Conservation (phyloP, 2,113 vertebrate species). For the Megaceryle torquata region DNA sequence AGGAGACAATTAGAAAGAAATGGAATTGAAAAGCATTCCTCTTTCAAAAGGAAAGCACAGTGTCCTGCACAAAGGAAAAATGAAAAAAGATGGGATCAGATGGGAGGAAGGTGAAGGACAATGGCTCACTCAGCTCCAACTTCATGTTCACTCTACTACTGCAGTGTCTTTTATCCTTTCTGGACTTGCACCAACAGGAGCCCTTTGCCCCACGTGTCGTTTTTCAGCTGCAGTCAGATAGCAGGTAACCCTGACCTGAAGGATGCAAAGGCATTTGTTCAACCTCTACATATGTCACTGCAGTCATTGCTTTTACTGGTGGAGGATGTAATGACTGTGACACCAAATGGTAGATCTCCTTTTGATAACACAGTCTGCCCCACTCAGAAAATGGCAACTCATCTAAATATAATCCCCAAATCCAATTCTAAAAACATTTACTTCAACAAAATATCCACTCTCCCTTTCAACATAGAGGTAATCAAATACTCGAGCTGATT, state of each 20-base stretch:
- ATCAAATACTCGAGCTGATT: background rate
- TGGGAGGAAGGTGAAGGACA: background rate
- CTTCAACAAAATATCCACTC: background rate
- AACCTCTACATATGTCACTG: rapidly evolving
- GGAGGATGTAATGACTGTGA: background rate
- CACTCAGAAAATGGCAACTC: background rate
- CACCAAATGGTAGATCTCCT: background rate
- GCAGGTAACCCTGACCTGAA: background rate
- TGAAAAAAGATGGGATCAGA: background rate
- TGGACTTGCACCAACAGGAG: background rate
- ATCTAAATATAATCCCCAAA: background rate
- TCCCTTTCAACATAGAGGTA: background rate
- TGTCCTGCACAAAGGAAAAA: background rate
- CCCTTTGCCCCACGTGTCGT: rapidly evolving
- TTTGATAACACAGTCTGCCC: background rate
- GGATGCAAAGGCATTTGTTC: background rate
- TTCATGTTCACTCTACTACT: background rate
- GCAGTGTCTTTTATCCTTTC: background rate
- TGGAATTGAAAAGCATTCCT: background rate
- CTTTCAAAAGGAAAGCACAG: background rate
- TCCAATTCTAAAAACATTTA: background rate
- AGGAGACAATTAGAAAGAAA: background rate
- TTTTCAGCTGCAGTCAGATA: background rate
- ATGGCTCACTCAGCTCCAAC: rapidly evolving
- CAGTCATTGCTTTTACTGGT: background rate